These are phyloP conservation scores for Semnornis frantzii DNA, from an alignment of 2,113 vertebrate genomes.

Conservation along the genomic window DNA sequence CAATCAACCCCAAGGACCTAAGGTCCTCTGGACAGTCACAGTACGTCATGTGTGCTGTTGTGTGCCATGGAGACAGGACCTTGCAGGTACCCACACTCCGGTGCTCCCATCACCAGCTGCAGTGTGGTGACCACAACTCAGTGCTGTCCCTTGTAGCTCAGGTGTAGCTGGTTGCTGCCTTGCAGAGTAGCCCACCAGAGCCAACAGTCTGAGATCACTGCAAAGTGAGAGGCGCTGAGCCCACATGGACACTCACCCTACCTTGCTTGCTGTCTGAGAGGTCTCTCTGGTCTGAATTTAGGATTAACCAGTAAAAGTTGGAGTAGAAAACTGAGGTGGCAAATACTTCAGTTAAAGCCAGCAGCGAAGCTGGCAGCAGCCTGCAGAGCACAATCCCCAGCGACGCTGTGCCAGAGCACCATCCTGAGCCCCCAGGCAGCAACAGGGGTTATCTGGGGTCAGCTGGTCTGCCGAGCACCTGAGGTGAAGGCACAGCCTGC, in stretches of 20 bases:
- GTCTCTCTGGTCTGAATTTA: not conserved
- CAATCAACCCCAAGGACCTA: not conserved
- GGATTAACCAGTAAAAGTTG: not conserved
- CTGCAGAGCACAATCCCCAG: not conserved
- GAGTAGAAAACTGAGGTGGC: not conserved
- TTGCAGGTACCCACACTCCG: not conserved
- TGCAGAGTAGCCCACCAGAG: not conserved
- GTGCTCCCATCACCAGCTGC: not conserved
- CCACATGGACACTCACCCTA: not conserved
- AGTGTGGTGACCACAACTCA: fast-evolving
- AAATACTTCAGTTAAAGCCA: not conserved
- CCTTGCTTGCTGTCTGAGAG: not conserved
- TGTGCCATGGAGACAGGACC: not conserved
- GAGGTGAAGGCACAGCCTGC: not conserved
- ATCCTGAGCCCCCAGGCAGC: not conserved
- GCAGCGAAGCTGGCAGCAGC: not conserved
- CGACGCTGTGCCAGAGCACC: not conserved
- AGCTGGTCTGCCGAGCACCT: not conserved
- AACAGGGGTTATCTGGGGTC: not conserved
- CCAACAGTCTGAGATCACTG: too few relatives aligned
- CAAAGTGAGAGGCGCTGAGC: not conserved
- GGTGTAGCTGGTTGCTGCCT: not conserved
- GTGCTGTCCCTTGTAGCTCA: not conserved
- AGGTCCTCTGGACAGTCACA: not conserved
- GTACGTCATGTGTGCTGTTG: not conserved